Base-by-base conservation (phyloP, 2,888 invertebrate genomes). In the Luffia ferchaultella region DNA sequence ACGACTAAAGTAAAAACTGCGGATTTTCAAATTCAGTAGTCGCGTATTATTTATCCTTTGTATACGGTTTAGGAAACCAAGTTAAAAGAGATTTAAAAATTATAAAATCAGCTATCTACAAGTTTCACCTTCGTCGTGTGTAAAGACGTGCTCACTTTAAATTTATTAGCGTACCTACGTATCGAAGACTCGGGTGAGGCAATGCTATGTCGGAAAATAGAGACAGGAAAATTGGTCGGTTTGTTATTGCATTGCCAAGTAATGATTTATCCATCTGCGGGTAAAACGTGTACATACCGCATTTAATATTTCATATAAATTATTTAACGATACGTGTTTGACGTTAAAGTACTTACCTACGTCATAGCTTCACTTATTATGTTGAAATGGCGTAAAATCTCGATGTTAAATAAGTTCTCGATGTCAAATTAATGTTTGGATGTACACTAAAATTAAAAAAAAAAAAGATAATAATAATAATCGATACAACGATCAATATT, bases 341-440 rank as follows among this genome's bases (percentile, higher is more conserved):
- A 62, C 50, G 50, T 56, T 54, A 51, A 51, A 58, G 56, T 58
- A 57, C 56, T 63, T 60, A 61, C 56, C 58, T 30, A 30, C 30
- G 30, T 3, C 30, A 12, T 30, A 30, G 30, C 30, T 7, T 30
- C 30, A 30, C 30, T 30, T 12, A 30, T 70, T 76, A 67, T 64
- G 72, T 76, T 76, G 62, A 56, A 59, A 60, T 66, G 68, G 60
- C 65, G 63, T 68, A 65, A 70, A n/a, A 67, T 74, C 66, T 79
- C 64, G 68, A 55, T 79, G 76, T 82, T 66, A 64, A 70, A 66
- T 65, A 68, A 66, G 67, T 72, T 74, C 67, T 78, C 64, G 73
- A 65, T 80, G 80, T 80, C 71, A 72, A 70, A 63, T 70, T 64
- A 42, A 49, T 66, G 66, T 73, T 67, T 76, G 68, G 66, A 65